Evolutionary conservation across 1,140 invertebrate species (phyloP), one percentile per base, ranked within the genome.

Genomic region (Solenopsis fugax): DNA sequence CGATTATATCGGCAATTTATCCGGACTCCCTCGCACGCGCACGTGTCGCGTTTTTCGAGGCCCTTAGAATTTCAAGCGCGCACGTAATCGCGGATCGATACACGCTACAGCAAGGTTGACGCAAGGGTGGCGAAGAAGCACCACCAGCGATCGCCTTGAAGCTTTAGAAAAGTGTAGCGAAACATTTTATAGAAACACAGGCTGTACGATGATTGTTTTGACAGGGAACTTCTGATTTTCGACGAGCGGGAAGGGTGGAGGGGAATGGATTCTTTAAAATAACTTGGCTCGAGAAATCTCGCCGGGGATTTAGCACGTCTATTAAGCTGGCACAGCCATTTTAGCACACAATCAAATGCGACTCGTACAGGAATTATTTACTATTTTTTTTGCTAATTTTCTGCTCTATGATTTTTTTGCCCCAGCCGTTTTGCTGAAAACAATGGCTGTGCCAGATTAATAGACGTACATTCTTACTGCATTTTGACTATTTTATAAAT

Each of bases 1-100:
- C 62, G 48, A 56, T 85, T 77, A 65, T 85, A 16, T 21, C 50
- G 21, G 18, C 60, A 78, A 78, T 85, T 78, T 78, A 7, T 65
- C 37, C 52, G 16, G 24, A 34, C 45, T 78, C 5, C 13, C 41
- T 65, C 9, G 37, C 41, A 0, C 60, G 13, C 56, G 34, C 62
- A 21, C 82, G 72, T 37, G 67, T 48, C 78, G 29, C 18, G 12
- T 29, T 56, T 29, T n/a, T 24, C 67, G 56, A 73, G 52, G 37
- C 72, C 37, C 67, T 82, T 60, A 16, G 80, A 60, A 82, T 60
- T 58, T 60, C 67, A 29, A 80, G 24, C 52, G 62, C 73, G 24
- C 21, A 7, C 24, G 18, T 82, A 82, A 82, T 82, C 62, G 41
- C 34, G 41, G 34, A 41, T 67, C 80, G 6, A 72, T 60, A 73